Evolutionary conservation across 2,113 vertebrate genomes (phyloP).

Genomic region (Notarius lentiginosus): DNA sequence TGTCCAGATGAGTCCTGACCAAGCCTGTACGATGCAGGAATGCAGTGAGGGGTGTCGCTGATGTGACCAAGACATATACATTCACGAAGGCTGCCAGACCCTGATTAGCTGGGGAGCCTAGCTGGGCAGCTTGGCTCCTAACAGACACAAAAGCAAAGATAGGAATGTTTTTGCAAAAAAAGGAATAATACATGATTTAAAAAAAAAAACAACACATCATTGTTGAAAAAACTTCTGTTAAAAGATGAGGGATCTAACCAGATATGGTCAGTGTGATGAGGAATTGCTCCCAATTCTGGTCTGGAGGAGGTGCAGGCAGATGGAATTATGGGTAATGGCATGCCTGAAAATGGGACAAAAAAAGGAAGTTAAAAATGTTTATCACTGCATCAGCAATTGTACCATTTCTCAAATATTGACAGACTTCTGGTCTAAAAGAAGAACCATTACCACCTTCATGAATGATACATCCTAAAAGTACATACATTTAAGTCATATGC

Average conservation of each 20-base stretch:
- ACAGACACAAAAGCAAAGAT: background rate
- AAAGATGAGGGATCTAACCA: slow-evolving; percentile 41
- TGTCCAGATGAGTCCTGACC: slow-evolving; percentile 74
- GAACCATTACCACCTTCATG: background rate
- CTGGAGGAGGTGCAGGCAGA: slow-evolving; percentile 69
- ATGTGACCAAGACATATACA: slow-evolving; percentile 88
- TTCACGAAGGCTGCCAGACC: slow-evolving; percentile 80
- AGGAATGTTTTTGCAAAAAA: background rate
- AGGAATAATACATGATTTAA: background rate
- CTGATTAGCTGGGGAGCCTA: slow-evolving; percentile 59
- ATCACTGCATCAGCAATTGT: background rate
- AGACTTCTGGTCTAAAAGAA: background rate
- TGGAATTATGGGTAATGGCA: slow-evolving; percentile 69
- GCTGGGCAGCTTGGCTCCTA: slow-evolving; percentile 59
- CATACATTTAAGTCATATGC: too few relatives aligned
- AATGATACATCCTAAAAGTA: background rate
- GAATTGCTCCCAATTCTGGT: slow-evolving; percentile 28
- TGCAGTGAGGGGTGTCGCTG: slow-evolving; percentile 80
- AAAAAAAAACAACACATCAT: background rate
- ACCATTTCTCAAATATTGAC: background rate
- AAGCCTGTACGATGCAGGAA: slow-evolving; percentile 83
- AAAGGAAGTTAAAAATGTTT: background rate
- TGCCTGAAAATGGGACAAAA: slow-evolving; percentile 66
- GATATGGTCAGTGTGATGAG: slow-evolving; percentile 22
- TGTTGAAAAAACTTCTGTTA: background rate